Evolutionary conservation across 2,888 invertebrate genomes (phyloP), one percentile per base, ranked within the genome.

Genomic region (Hoplodrina ambigua): DNA sequence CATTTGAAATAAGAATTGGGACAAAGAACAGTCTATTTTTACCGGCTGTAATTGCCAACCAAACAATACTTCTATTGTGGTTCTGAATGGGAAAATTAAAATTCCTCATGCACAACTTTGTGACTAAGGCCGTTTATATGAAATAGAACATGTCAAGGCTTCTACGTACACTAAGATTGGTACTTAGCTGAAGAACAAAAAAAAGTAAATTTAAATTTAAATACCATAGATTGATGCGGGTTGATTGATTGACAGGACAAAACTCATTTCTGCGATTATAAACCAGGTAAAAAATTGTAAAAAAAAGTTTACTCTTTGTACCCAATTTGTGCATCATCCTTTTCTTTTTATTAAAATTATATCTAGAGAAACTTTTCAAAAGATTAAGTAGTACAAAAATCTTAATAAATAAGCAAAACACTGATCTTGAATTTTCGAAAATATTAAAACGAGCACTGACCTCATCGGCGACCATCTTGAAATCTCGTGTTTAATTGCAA

Each of bases 91-190:
- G 69, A 75, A 86, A 83, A 82, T 86, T 88, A 83, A 82, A 76
- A 88, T 87, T 84, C 86, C 72, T 75, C 63, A 60, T 79, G 72
- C 78, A 84, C 62, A 73, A 75, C 54, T 76, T 77, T 73, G 70
- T 65, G 71, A 41, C 63, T 77, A 83, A 86, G 88, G 87, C 78
- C 75, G 63, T 74, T 59, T 79, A 75, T 87, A 81, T 85, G 80
- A 83, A 83, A 80, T 81, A 81, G 85, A 73, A 78, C 83, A 82
- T 85, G 80, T 81, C 86, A 86, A 84, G 82, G 82, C 44, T 59
- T 41, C 73, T 77, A 65, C 64, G 71, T 17, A 66, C 69, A 69
- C 52, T 54, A 56, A 57, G 41, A 54, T 49, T 20, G 10, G n/a
- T 77, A 69, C 53, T 44, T 50, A 6, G 4, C 41, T 41, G 41